Percentiles rank a stretch among this genome's conserved stretches.
phyloP scores from a whole-genome alignment of 92 coral and sea anemone genomes.

The Bergia sp. region DNA sequence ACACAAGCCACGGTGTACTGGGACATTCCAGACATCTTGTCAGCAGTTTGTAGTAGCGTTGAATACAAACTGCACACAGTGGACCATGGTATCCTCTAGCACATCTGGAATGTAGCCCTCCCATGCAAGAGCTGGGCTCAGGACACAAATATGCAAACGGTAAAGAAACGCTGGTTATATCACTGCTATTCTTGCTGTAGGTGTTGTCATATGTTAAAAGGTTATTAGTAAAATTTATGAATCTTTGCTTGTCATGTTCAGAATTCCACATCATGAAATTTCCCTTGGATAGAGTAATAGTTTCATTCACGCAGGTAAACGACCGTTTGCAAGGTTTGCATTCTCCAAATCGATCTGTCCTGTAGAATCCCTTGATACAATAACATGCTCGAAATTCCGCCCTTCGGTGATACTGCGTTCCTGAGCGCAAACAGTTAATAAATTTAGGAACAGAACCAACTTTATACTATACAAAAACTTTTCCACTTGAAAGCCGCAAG shows the following conservation, averaged over 20 bases:
- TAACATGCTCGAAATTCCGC: slow-evolving; percentile 47
- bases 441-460: no score
- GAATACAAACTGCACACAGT: slow-evolving; percentile 29
- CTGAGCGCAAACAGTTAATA: neutral
- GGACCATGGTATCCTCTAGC: slow-evolving; percentile 46
- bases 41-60: slow-evolving; percentile 5
- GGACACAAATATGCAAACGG: slow-evolving; percentile 50
- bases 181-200: neutral
- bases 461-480: no score
- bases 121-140: slow-evolving; percentile 28
- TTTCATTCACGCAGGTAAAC: slow-evolving; percentile 32
- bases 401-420: slow-evolving; percentile 9
- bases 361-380: slow-evolving; percentile 27
- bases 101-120: slow-evolving; percentile 43
- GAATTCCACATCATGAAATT: slow-evolving; percentile 49
- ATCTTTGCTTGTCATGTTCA: slow-evolving; percentile 6
- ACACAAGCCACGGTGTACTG: slow-evolving; percentile 41
- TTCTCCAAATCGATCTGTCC: slow-evolving; percentile 41
- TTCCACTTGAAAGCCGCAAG: no score
- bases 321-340: slow-evolving; percentile 38
- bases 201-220: neutral
- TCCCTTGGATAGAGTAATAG: slow-evolving; percentile 30
- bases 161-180: neutral
- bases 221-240: slow-evolving; percentile 12
- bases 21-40: slow-evolving; percentile 47